Base-by-base conservation (phyloP, 2,113 vertebrate genomes). In the Hyla sarda region DNA sequence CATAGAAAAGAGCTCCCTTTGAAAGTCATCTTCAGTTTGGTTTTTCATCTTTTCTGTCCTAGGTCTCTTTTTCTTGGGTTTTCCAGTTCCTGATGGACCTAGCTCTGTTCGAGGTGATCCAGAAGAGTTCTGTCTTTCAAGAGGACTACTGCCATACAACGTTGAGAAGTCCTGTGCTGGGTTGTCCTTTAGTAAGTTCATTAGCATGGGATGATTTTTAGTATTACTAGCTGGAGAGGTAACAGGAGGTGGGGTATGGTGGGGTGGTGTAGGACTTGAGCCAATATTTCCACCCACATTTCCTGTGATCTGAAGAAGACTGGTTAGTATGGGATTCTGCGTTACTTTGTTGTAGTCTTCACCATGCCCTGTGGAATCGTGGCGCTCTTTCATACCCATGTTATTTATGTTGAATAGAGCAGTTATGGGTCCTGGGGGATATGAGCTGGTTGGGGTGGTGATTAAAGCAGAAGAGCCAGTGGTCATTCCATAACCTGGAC, bases 121-220 rank as follows among this genome's bases (percentile, higher is more conserved):
- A 37, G 98, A 98, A 76, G 97, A 98, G 90, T 99, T 99, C 91
- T 98, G 98, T 90, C 98, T 96, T 91, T 99, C 97, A 74, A 99
- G 92, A 37, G 97, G 96, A 91, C 97, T 98, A 89, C 96, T 97
- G 85, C 96, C 95, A 82, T 98, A 99, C 21, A 99, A 91, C 3
- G 95, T 90, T 48, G 97, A 96, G 90, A 99, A 99, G 93, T 99
- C 98, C 90, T 98, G 97, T 85, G 97, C 93, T 82, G 98, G 96
- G 92, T 98, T 99, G 93, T 99, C 98, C 90, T 99, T 99, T 87
- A 99, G 95, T 85, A 99, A 93, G 91, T 99, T 99, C 98, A 99
- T 99, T 89, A 99, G 93, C 98, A 99, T 99, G 89, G 98, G 98
- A 91, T 99, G 98, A 91, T 99, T 99, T 93, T 99, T 99, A 90